Evolutionary conservation across 1,140 invertebrate genomes (phyloP), one percentile per base, ranked within the genome.

Genomic region (Leptinotarsa lineolata): DNA sequence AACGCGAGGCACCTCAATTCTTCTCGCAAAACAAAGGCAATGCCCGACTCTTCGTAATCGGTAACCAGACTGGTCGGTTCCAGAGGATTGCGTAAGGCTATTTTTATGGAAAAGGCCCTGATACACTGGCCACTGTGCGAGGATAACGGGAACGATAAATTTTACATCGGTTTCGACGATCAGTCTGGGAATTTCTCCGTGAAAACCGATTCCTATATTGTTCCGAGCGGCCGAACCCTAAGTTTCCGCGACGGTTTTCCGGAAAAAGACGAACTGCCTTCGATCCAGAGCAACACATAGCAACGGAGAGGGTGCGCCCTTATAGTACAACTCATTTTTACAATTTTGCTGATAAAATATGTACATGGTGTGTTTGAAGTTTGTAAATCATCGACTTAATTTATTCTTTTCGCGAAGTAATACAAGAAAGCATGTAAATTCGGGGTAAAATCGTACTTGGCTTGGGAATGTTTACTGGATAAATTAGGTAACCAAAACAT

Each of bases 281-380:
- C 77, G 77, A 78, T 78, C 77, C 72, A 48, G 70, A 78, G 77
- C 77, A 78, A 78, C 77, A 78, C 77, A 78, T 78, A 76, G 74
- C 77, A 76, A 78, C 74, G 69, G 45, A 64, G 77, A 72, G 77
- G 77, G 77, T 78, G 65, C 76, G 77, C 77, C 77, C 77, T 78
- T 72, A 18, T 11, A 39, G 30, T 39, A 11, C 8, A 39, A 11
- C 11, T 39, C 30, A 39, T 39, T 39, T 39, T 39, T 39, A 0
- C 1, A 39, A 39, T 11, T 11, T 39, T 39, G 8, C 30, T 11
- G 30, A 39, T 39, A 11, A 39, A 39, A 39, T 39, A 39, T 39
- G 30, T 39, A 39, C 30, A 11, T 39, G 30, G 30, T 39, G 30
- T 39, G 30, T 39, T 39, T 11, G 30, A 39, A 39, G 30, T 39